Percentiles rank a stretch among this genome's conserved stretches.
Evolutionary conservation across 2,797 vertebrate species (phyloP).

Genomic region (Lates japonicus): DNA sequence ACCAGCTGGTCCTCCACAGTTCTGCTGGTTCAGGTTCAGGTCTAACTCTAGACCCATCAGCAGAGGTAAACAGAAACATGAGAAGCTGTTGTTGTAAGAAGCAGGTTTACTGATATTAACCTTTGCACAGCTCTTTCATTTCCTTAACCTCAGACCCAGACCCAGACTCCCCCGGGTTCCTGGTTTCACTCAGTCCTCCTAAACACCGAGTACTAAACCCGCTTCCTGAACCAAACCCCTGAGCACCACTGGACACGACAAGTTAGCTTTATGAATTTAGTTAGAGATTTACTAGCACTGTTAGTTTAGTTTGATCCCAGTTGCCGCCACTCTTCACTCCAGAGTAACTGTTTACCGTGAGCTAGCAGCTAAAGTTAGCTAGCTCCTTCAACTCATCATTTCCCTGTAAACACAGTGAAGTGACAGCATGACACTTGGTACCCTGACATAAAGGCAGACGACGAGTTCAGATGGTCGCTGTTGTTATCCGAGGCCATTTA

Average conservation of each 20-base stretch:
- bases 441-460: background rate
- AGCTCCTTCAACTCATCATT: constrained; percentile 38
- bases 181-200: constrained; percentile 26
- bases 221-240: background rate
- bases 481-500: background rate
- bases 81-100: background rate
- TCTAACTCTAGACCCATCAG: background rate
- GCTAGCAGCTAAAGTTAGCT: constrained; percentile 69
- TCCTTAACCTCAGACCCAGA: background rate
- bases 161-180: constrained; percentile 12
- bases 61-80: background rate
- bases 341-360: constrained; percentile 51
- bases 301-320: background rate
- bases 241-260: background rate
- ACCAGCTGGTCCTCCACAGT: background rate
- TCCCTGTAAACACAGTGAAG: background rate
- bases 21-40: no score
- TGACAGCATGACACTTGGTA: constrained; percentile 34
- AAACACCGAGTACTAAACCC: constrained; percentile 4
- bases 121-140: background rate
- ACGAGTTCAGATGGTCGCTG: background rate
- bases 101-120: background rate
- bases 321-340: constrained; percentile 13
- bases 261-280: background rate
- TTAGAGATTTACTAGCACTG: no score